Base-by-base conservation (phyloP, 2,113 vertebrate species). In the Semnornis frantzii region DNA sequence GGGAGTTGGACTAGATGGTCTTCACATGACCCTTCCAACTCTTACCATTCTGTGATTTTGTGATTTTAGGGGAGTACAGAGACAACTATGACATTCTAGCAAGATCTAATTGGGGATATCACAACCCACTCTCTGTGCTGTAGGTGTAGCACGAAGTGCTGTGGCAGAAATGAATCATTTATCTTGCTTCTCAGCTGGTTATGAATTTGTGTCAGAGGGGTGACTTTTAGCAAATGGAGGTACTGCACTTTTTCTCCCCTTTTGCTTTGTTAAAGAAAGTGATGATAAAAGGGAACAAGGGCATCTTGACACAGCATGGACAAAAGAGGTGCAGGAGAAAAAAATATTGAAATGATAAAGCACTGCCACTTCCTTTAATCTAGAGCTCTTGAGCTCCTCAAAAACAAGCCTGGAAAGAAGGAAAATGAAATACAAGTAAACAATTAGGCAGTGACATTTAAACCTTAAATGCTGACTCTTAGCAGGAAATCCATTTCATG, bases 251-350 rank as follows among this genome's bases (percentile, higher is more conserved):
- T 82, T 64, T 24, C 31, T 55, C 9, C 12, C 10, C 7, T 15
- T 58, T 64, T 82, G 64, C 7, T n/a, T 2, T 44, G 9, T 25
- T n/a, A 42, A 23, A 42, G 8, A 31, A 64, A 63, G 52, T 3
- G 9, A 15, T 46, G 28, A 27, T 52, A 15, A 34, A 16, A 46
- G 6, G 5, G 28, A 28, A 6, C 25, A 60, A 65, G 50, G 9
- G 5, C 50, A 23, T 10, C 1, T 0, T 66, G n/a, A 31, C 7
- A 66, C n/a, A n/a, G 6, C 39, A 12, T 2, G 3, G 34, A 23
- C 8, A 27, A 42, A 73, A 86, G 23, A 73, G 11, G 28, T 70
- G 50, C 33, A 72, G 23, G 11, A 73, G 2, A 54, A 54, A 39
- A 37, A 6, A 1, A 7, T 28, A 6, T 33, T 46, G 31, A 68